Base-by-base conservation (phyloP, 1,140 invertebrate species). In the Samia ricini region DNA sequence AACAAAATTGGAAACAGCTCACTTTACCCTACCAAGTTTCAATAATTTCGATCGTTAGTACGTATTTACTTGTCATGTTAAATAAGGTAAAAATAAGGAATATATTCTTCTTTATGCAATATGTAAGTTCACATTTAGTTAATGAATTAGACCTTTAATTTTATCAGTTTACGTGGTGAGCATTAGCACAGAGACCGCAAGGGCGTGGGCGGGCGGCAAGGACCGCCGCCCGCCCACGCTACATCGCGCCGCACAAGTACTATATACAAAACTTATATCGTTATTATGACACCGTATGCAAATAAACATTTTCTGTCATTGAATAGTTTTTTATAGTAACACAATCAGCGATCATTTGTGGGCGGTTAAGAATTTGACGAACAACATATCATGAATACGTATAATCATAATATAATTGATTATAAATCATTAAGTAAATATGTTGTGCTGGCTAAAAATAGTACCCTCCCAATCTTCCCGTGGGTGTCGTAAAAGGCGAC, bases 241-340 rank as follows among this genome's bases (percentile, higher is more conserved):
- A 24, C 19, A 22, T n/a, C 12, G 6, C 52, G 54, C 54, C n/a
- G 52, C 56, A 20, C 21, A 24, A 7, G 54, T 60, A 33, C 23
- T 22, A 26, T 50, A 48, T 42, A 55, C 50, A 20, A 15, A 21
- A 68, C 56, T 72, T 68, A 64, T 71, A 42, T 42, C 4, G 63
- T 69, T 72, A 63, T 76, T 72, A 66, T 66, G 74, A 73, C 72
- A 71, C 63, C 52, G 63, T 68, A 78, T 79, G 81, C 79, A 76
- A 83, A 81, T 79, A 50, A 76, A 26, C 33, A 54, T 63, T 62
- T 18, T 20, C 54, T 69, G 79, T 76, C 72, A 80, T 79, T 68
- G 68, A 72, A 29, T 26, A 64, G 71, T 80, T 80, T 81, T 83
- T 76, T 76, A 59, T 59, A 48, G 61, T 61, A 74, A 72, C 69